These are phyloP conservation scores for Myiotriccus ornatus DNA, from an alignment of 2,797 vertebrate species.

Conservation along the genomic window DNA sequence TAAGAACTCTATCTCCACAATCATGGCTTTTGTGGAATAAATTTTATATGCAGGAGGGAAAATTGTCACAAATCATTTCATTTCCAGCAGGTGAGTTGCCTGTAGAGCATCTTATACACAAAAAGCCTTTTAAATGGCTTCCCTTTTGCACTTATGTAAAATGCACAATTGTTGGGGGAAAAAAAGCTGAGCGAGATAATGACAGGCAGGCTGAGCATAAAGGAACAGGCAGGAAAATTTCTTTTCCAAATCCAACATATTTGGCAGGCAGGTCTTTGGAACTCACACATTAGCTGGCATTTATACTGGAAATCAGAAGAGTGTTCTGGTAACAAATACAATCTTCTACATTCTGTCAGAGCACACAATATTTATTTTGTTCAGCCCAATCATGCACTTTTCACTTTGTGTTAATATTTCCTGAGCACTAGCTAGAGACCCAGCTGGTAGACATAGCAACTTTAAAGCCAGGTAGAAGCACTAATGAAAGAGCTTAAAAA, in stretches of 20 bases:
- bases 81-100: conserved; percentile 3
- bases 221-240: neutral
- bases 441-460: neutral
- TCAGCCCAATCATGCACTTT: neutral
- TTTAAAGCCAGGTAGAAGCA: neutral
- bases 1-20: neutral
- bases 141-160: conserved; percentile 5
- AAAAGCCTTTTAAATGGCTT: neutral
- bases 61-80: neutral
- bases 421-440: neutral
- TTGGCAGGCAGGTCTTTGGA: neutral
- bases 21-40: neutral
- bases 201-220: neutral
- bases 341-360: neutral
- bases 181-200: neutral
- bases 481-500: neutral
- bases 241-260: neutral
- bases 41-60: neutral
- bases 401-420: neutral
- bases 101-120: neutral
- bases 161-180: neutral
- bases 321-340: neutral
- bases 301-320: neutral
- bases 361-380: neutral
- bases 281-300: neutral